Evolutionary conservation across 1,140 invertebrate genomes (phyloP), one percentile per base, ranked within the genome.

Genomic region (Saccostrea echinata): DNA sequence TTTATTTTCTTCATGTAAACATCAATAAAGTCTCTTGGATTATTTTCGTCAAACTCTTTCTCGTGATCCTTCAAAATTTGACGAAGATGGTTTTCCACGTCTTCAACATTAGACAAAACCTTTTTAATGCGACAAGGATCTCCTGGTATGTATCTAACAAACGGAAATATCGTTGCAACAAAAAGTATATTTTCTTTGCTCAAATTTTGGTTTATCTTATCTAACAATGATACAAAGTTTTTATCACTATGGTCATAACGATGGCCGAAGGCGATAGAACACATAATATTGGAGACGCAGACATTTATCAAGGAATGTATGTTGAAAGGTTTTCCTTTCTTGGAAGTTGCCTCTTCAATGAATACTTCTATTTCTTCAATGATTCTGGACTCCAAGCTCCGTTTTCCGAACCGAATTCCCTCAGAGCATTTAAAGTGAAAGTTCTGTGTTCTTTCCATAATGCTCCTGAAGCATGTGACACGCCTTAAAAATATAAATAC

Each of bases 361-460:
- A 88, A 89, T 0, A 85, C 52, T 12, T 43, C 71, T 9, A 86
- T 61, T 68, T 91, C 90, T 30, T 91, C 90, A 27, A 96, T 95
- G 13, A 98, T 97, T 81, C 96, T 96, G 3, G 96, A 95, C 90
- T 97, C 96, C 97, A 98, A 97, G 64, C 95, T 93, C 0, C 94
- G 95, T 91, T 97, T 96, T 0, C 97, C 97, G 88, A 97, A 97
- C 21, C 97, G 12, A 97, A 95, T n/a, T 96, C 95, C 30, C 96
- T 95, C 87, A 98, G 95, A 86, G 97, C 96, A 87, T 96, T 96
- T 82, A 97, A 93, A 3, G 96, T 96, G 94, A 98, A 98, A 76
- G 95, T 94, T 68, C 97, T 95, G 90, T 98, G 97, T 89, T 97
- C 96, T 80, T 95, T 96, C 97, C 97, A 98, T 11, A 96, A 91